A percentile compares a stretch with the other conserved stretches of the same genome.
These are phyloP conservation scores for Conistra vaccinii DNA, from an alignment of 2,888 invertebrate species.

Conservation along the genomic window DNA sequence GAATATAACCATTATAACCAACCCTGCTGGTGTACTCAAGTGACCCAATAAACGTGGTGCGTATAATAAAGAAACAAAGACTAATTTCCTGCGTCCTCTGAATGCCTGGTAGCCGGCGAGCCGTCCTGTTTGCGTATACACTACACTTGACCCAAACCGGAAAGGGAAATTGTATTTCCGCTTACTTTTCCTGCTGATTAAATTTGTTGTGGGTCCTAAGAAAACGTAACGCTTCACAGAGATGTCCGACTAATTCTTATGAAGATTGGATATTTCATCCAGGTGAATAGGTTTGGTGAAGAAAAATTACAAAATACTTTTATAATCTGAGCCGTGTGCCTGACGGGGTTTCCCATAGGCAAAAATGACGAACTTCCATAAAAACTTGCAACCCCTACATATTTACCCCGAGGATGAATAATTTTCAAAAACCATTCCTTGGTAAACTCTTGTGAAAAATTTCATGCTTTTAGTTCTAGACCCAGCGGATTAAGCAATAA, in stretches of 20 bases:
- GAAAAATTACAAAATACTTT: background rate
- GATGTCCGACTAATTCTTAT: background rate
- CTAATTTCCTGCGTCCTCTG: slow-evolving; percentile 46
- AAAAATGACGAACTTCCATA: background rate
- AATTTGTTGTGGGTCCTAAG: slow-evolving; percentile 47
- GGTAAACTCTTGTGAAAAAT: background rate
- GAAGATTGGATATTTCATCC: background rate
- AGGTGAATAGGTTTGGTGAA: background rate
- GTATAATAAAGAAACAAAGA: slow-evolving; percentile 37
- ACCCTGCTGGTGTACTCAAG: background rate
- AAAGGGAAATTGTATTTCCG: slow-evolving; percentile 58
- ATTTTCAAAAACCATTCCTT: background rate
- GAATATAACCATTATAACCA: background rate
- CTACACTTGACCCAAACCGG: slow-evolving; percentile 54
- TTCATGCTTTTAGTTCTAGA: background rate
- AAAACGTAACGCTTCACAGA: slow-evolving; percentile 19
- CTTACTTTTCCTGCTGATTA: slow-evolving; percentile 44
- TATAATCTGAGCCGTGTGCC: background rate
- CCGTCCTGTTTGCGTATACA: slow-evolving; percentile 44
- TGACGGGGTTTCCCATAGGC: background rate
- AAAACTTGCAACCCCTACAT: background rate
- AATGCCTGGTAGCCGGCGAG: slow-evolving; percentile 14
- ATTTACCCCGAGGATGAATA: too few relatives aligned
- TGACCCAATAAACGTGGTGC: slow-evolving; percentile 18
- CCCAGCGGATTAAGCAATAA: too few relatives aligned